Conservation (phyloP, 2,888 invertebrate species). For the Zelleria hepariella region DNA sequence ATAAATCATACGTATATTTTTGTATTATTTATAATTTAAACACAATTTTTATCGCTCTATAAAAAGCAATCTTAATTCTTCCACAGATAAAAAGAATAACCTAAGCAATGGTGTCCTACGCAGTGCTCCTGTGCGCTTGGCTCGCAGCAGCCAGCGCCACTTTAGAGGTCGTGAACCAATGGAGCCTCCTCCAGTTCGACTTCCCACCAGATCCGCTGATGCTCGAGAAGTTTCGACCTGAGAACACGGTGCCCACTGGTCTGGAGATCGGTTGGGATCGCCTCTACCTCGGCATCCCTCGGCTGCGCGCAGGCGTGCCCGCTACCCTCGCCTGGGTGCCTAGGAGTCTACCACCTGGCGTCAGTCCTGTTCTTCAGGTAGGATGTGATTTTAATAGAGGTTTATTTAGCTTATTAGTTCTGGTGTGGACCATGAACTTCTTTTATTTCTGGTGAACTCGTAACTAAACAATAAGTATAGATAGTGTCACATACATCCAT, state of each 20-base stretch:
- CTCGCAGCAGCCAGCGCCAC: conserved; percentile 48
- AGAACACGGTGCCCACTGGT: conserved; percentile 84
- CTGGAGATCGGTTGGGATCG: conserved; percentile 80
- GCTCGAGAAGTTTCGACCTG: conserved; percentile 75
- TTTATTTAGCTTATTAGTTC: no score
- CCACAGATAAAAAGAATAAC: conserved; percentile 7
- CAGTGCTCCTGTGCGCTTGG: conserved; percentile 36
- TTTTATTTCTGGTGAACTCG: no score
- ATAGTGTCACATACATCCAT: no score
- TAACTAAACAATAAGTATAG: no score
- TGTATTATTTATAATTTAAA: no score
- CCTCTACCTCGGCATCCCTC: conserved; percentile 82
- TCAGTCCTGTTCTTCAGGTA: conserved; percentile 79
- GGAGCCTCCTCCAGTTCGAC: conserved; percentile 78
- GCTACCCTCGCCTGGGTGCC: conserved; percentile 81
- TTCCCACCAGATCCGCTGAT: conserved; percentile 74
- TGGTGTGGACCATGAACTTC: no score
- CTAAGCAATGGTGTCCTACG: conserved; percentile 31
- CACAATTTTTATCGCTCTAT: neutral
- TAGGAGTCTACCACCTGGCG: conserved; percentile 73
- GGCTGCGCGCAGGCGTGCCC: conserved; percentile 81
- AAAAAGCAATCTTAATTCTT: neutral
- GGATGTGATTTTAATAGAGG: no score
- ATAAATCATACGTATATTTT: no score
- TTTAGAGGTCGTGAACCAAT: conserved; percentile 77